Base-by-base conservation (phyloP, 2,888 invertebrate species). In the Empis stercorea region DNA sequence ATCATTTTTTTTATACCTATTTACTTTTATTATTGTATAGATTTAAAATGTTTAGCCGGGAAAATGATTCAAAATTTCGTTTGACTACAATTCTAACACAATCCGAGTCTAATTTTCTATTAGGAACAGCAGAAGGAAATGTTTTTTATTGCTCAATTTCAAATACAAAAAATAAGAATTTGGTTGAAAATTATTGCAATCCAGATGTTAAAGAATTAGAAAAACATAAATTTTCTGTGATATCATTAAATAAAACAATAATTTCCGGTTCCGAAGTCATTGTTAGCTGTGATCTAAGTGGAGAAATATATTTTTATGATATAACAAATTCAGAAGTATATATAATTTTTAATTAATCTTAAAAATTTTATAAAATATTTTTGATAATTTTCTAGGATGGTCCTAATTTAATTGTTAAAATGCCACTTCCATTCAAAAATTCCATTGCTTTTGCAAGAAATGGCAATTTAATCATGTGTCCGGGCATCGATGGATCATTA, bases 341-440 rank as follows among this genome's bases (percentile, higher is more conserved):
- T 50, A 15, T 17, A 30, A 10, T 6, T 41, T 6, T 45, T 14
- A 23, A 44, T 30, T 11, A 14, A 27, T 7, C n/a, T 43, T 32
- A 34, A 10, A 32, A 10, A 10, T 11, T 38, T 6, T 15, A 30
- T 17, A 32, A 14, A n/a, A 20, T 20, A 4, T 4, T 5, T 20
- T 5, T 17, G 30, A 7, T 9, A 16, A 11, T 30, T 14, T 37
- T 23, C 4, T 39, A 63, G 67, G 64, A 65, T 20, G 55, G 57
- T 4, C 57, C 58, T 3, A 59, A 61, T 44, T 48, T 60, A 10
- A 58, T 64, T 38, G 56, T 63, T 10, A 62, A 65, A 49, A 63
- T 68, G 41, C 68, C 69, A 2, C 45, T 68, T 14, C 69, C 68
- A 3, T 66, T 69, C 40, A 67, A 64, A 54, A 67, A 60, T 43